These are phyloP conservation scores for Palythoa caribaeorum DNA, from an alignment of 92 coral and sea anemone species.

Conservation along the genomic window DNA sequence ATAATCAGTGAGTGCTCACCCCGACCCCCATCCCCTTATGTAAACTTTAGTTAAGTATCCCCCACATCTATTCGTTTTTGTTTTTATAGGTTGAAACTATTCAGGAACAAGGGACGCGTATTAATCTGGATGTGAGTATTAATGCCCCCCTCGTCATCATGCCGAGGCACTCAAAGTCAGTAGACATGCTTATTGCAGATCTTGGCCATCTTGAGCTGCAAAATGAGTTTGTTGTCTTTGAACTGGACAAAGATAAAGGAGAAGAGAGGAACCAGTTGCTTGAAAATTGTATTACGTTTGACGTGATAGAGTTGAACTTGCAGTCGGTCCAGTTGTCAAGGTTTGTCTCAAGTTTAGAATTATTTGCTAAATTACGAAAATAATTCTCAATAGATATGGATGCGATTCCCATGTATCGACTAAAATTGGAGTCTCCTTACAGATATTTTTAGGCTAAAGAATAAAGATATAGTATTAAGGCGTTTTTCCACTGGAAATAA, in stretches of 20 bases:
- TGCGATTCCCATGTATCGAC: too few relatives aligned
- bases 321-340: constrained; percentile 97
- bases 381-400: too few relatives aligned
- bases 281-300: constrained; percentile 63
- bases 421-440: too few relatives aligned
- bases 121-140: constrained; percentile 74
- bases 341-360: constrained; percentile 39
- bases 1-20: too few relatives aligned
- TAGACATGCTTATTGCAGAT: constrained; percentile 90
- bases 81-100: constrained; percentile 71
- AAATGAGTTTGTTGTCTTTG: constrained; percentile 76
- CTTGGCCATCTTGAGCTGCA: constrained; percentile 93
- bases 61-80: too few relatives aligned
- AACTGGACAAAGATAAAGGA: constrained; percentile 41
- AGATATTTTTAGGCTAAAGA: too few relatives aligned
- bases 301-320: constrained; percentile 83
- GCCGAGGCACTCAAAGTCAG: constrained; percentile 92
- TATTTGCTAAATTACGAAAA: not conserved
- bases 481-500: too few relatives aligned
- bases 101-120: constrained; percentile 88
- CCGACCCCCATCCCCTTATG: too few relatives aligned
- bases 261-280: not conserved
- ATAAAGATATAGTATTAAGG: too few relatives aligned
- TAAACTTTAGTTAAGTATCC: too few relatives aligned
- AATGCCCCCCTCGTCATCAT: constrained; percentile 90